These are phyloP conservation scores for Danio aesculapii DNA, from an alignment of 2,797 vertebrate genomes.

Conservation along the genomic window DNA sequence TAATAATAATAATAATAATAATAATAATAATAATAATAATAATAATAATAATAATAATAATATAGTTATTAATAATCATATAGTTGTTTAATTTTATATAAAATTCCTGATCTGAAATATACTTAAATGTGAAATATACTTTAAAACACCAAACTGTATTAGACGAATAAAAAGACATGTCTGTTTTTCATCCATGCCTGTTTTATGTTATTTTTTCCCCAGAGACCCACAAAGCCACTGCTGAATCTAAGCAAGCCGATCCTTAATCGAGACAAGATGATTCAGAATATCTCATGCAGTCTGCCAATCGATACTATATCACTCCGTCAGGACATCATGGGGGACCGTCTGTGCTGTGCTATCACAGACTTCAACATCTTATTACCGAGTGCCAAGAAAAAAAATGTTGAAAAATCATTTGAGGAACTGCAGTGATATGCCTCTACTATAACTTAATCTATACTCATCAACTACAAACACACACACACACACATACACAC, in stretches of 20 bases:
- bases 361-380: constrained; percentile 42
- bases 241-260: constrained; percentile 27
- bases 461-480: constrained; percentile 49
- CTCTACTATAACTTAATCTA: constrained; percentile 52
- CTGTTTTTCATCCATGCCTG: neutral
- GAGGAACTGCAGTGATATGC: constrained; percentile 40
- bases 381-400: constrained; percentile 38
- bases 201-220: constrained; percentile 6
- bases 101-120: neutral
- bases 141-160: neutral
- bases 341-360: constrained; percentile 39
- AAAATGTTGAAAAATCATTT: constrained; percentile 34
- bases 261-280: constrained; percentile 40
- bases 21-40: too few relatives aligned
- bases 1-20: too few relatives aligned
- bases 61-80: too few relatives aligned
- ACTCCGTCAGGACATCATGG: constrained; percentile 41
- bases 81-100: too few relatives aligned
- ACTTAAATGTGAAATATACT: neutral
- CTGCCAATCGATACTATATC: constrained; percentile 53
- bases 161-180: neutral
- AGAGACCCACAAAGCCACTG: neutral
- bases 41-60: too few relatives aligned
- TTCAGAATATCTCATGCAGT: constrained; percentile 36
- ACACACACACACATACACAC: constrained; percentile 38